These are phyloP conservation scores for Leptura quadrifasciata DNA, from an alignment of 2,888 invertebrate species.

Conservation along the genomic window DNA sequence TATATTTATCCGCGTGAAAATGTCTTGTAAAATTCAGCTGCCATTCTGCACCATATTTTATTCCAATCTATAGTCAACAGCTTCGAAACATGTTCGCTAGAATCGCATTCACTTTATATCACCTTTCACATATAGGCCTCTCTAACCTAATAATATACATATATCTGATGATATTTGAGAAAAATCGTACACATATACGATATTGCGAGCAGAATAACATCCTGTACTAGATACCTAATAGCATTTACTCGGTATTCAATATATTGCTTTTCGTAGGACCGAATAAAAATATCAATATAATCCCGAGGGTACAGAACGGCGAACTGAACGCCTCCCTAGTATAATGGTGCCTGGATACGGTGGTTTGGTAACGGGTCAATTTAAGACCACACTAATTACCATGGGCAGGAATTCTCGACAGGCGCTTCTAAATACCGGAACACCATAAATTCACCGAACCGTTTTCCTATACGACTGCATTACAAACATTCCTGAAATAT, in stretches of 20 bases:
- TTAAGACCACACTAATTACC: constrained; percentile 1
- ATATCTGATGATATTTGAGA: not conserved
- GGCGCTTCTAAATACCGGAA: not conserved
- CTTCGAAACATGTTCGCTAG: not conserved
- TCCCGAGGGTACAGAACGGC: not conserved
- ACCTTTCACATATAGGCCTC: not conserved
- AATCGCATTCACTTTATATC: not conserved
- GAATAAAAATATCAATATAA: not conserved
- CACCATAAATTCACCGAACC: not conserved
- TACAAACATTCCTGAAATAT: not conserved
- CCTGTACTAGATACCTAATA: constrained; percentile 2
- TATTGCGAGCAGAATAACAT: constrained; percentile 7
- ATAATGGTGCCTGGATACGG: constrained; percentile 4
- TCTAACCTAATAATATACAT: not conserved
- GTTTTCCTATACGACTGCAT: not conserved
- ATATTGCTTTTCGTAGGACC: not conserved
- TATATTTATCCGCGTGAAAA: too few relatives aligned
- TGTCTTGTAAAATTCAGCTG: too few relatives aligned
- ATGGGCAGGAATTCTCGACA: constrained; percentile 7
- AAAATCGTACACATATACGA: not conserved
- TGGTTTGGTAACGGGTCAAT: constrained; percentile 1
- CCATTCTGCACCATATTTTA: too few relatives aligned
- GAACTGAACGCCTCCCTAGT: not conserved
- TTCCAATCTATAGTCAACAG: not conserved
- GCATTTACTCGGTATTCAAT: not conserved